These are phyloP conservation scores for Agrotis clavis DNA, from an alignment of 2,888 invertebrate species.

Conservation along the genomic window DNA sequence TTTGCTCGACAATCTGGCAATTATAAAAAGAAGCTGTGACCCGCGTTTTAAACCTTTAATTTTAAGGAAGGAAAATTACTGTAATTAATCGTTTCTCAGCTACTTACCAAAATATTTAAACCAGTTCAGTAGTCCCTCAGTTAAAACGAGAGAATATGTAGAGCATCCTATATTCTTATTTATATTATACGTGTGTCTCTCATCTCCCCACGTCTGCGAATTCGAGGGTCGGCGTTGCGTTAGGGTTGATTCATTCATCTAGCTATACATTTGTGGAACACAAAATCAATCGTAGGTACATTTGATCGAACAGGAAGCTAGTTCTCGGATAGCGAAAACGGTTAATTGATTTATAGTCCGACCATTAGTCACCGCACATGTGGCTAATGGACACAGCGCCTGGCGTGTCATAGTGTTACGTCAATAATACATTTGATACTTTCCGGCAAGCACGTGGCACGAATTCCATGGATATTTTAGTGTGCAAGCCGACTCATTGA, in stretches of 20 bases:
- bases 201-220: constrained; percentile 45
- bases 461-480: not conserved
- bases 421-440: constrained; percentile 23
- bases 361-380: constrained; percentile 20
- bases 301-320: not conserved
- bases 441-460: constrained; percentile 24
- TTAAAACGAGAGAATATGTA: constrained; percentile 3
- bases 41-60: not conserved
- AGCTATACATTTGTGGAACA: constrained; percentile 33
- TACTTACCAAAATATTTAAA: constrained; percentile 1
- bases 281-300: constrained; percentile 23
- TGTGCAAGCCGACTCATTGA: not conserved
- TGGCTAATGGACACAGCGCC: not conserved
- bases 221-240: constrained; percentile 28
- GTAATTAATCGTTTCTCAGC: not conserved
- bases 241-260: constrained; percentile 45
- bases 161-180: constrained; percentile 8
- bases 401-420: not conserved
- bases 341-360: not conserved
- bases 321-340: not conserved
- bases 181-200: constrained; percentile 21
- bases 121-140: not conserved
- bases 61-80: constrained; percentile 31
- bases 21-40: constrained; percentile 17
- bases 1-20: constrained; percentile 24